A percentile compares a stretch with the other conserved stretches of the same genome.
Conservation (phyloP, 2,888 invertebrate genomes). For the Rotaria magnacalcarata region DNA sequence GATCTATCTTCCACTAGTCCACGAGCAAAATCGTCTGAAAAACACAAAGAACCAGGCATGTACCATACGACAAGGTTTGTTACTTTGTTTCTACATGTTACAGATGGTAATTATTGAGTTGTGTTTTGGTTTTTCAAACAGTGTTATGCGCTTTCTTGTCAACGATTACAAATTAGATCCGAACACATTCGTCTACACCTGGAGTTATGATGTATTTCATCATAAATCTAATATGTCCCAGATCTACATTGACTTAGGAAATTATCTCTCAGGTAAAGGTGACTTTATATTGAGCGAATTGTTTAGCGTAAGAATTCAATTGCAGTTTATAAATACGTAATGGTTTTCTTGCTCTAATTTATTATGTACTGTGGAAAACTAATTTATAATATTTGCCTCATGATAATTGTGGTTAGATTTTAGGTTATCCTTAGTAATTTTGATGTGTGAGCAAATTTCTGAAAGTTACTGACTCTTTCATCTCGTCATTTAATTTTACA, state of each 20-base stretch:
- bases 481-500: too few species aligned
- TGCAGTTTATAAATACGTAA: too few species aligned
- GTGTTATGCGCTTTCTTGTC: background rate
- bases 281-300: too few species aligned
- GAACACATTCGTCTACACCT: background rate
- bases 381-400: too few species aligned
- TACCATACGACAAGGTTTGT: background rate
- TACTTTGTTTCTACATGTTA: background rate
- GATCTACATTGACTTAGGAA: background rate
- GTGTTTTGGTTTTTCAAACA: background rate
- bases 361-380: too few species aligned
- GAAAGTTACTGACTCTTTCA: too few species aligned
- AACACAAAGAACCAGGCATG: background rate
- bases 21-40: background rate
- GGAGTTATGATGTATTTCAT: background rate
- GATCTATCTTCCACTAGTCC: too few species aligned
- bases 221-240: background rate
- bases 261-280: background rate
- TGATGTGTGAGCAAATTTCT: too few species aligned
- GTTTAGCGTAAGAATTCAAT: too few species aligned
- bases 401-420: too few species aligned
- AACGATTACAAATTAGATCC: background rate
- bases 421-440: too few species aligned
- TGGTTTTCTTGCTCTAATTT: too few species aligned
- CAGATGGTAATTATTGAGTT: background rate